These are phyloP conservation scores for Epirrhoe tristata DNA, from an alignment of 2,888 invertebrate species.

Conservation along the genomic window DNA sequence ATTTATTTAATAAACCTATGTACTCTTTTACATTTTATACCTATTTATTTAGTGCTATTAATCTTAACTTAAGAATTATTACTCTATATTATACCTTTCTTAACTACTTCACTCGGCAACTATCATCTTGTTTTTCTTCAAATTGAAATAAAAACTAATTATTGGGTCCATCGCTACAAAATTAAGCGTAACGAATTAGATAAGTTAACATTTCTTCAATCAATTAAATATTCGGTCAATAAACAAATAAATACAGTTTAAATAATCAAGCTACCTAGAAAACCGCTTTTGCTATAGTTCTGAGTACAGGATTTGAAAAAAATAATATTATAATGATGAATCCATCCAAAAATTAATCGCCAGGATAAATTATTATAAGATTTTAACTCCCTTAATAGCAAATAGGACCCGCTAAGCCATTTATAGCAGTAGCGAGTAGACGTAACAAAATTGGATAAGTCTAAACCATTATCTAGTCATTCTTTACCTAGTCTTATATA, in stretches of 20 bases:
- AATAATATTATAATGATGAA: conserved; percentile 20
- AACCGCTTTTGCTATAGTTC: conserved; percentile 14
- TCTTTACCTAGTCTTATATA: too few species aligned
- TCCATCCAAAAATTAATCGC: conserved; percentile 33
- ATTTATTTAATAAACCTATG: conserved; percentile 2
- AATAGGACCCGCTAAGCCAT: conserved; percentile 29
- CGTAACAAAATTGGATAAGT: conserved; percentile 17
- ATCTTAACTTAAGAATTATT: neutral
- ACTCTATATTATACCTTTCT: neutral
- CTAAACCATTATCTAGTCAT: neutral
- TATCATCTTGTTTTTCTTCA: neutral
- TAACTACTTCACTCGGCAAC: neutral
- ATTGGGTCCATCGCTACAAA: conserved; percentile 76
- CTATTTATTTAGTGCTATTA: neutral
- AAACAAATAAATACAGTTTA: neutral
- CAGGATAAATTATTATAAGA: conserved; percentile 9
- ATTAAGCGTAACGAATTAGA: conserved; percentile 76
- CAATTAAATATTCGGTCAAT: neutral
- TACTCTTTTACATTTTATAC: neutral
- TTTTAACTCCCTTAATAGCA: neutral
- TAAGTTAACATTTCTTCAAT: conserved; percentile 43
- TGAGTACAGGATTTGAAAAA: conserved; percentile 26
- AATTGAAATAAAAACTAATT: conserved; percentile 4
- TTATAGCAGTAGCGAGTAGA: conserved; percentile 18
- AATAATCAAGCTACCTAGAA: conserved; percentile 3